phyloP scores from a whole-genome alignment of 2,797 vertebrate species.

The Danio jaintianensis region DNA sequence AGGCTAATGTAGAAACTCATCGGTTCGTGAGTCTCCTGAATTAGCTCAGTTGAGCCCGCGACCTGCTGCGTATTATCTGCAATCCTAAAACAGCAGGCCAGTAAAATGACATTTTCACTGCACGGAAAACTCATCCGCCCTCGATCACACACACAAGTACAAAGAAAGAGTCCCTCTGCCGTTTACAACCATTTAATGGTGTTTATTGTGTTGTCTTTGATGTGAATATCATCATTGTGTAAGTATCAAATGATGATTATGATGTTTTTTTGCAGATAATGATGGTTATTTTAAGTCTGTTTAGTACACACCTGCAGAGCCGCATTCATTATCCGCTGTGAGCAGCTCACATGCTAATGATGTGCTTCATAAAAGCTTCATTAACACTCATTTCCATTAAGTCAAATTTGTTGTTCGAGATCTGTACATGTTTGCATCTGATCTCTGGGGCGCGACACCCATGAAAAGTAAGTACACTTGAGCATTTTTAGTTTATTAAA shows the following conservation, averaged over 20 bases:
- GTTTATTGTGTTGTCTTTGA: constrained; percentile 49
- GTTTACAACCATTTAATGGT: constrained; percentile 43
- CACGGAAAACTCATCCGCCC: constrained; percentile 12
- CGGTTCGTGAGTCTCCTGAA: constrained; percentile 50
- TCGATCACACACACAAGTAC: constrained; percentile 29
- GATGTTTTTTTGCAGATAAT: constrained; percentile 73
- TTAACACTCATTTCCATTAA: constrained; percentile 76
- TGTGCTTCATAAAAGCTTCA: constrained; percentile 73
- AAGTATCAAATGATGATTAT: constrained; percentile 70
- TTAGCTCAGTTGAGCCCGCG: constrained; percentile 53
- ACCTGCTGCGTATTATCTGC: constrained; percentile 58
- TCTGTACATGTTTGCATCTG: constrained; percentile 38
- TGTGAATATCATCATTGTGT: constrained; percentile 69
- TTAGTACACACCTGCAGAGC: constrained; percentile 73
- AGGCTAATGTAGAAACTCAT: constrained; percentile 55
- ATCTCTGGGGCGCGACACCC: constrained; percentile 43
- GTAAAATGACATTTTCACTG: constrained; percentile 60
- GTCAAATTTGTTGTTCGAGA: constrained; percentile 62
- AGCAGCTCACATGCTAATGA: constrained; percentile 70
- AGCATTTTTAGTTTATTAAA: constrained; percentile 9
- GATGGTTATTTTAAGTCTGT: constrained; percentile 77
- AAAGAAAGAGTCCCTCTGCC: constrained; percentile 44
- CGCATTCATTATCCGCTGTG: constrained; percentile 73
- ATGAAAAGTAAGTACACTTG: constrained; percentile 32
- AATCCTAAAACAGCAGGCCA: constrained; percentile 48